Base-by-base conservation (phyloP, 2,888 invertebrate species). In the Suillia variegata region DNA sequence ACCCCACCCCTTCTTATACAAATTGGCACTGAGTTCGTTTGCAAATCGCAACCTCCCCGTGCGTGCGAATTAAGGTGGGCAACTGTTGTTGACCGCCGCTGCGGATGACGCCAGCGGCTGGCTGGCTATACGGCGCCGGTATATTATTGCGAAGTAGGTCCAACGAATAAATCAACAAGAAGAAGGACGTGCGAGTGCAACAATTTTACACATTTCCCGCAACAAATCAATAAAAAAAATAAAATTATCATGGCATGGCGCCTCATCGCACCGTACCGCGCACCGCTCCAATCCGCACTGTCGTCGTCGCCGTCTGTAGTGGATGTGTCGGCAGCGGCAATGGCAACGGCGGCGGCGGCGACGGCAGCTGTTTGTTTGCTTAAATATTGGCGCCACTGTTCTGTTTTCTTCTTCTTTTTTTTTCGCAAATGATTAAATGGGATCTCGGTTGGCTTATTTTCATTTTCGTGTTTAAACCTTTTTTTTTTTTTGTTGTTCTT, bases 331-430 rank as follows among this genome's bases (percentile, higher is more conserved):
- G 13, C 49, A 48, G 38, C 49, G 45, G 34, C 34, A 31, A 26
- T 24, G 52, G 21, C 31, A 34, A 34, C 15, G 45, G 13, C 17
- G 22, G 51, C 56, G 47, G 59, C 77, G 75, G 78, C 82, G 81
- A 81, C 83, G 31, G 5, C 6, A 83, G 84, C 83, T 83, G 80
- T 78, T 79, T 77, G 49, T 59, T 59, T 59, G 54, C 54, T 59
- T 59, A 59, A 59, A 75, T 81, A 81, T 80, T 80, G 82, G 81
- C 82, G 84, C 84, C 84, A 84, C 84, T 80, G 80, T 78, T 82
- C 82, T 31, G 51, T 31, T 80, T 81, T n/a, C n/a, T n/a, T n/a
- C n/a, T n/a, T n/a, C n/a, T n/a, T n/a, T n/a, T n/a, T n/a, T n/a
- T n/a, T n/a, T n/a, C 79, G 79, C 77, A 80, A 81, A 80, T 81